A percentile compares a stretch with the other conserved stretches of the same genome.
phyloP scores from a whole-genome alignment of 2,113 vertebrate genomes.

The Odontesthes bonariensis region DNA sequence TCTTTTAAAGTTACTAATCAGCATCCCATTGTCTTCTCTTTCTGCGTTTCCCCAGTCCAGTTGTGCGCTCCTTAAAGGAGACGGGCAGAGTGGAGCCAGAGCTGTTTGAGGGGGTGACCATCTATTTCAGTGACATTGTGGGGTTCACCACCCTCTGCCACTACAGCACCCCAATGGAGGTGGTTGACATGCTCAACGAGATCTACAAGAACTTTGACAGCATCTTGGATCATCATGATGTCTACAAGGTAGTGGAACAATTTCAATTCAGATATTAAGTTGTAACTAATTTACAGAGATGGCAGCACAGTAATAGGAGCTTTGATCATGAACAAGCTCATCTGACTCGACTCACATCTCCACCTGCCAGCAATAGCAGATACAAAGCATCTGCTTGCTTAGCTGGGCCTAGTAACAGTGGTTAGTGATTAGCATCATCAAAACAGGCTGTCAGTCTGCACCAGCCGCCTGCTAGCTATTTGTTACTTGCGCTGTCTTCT shows the following conservation, averaged over 20 bases:
- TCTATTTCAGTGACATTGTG: slow-evolving; percentile 99
- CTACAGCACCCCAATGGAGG: slow-evolving; percentile 98
- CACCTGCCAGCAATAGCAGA: too few species aligned
- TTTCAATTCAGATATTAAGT: too few species aligned
- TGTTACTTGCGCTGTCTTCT: too few species aligned
- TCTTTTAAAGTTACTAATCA: not conserved
- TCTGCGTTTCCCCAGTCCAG: slow-evolving; percentile 82
- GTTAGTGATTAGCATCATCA: too few species aligned
- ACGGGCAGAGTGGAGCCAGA: slow-evolving; percentile 94
- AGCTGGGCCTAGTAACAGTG: too few species aligned
- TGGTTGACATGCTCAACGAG: slow-evolving; percentile 98
- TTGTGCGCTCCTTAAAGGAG: slow-evolving; percentile 96
- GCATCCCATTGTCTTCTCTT: not conserved
- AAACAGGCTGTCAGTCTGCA: too few species aligned
- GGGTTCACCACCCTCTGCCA: slow-evolving; percentile 97
- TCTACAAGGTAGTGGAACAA: slow-evolving; percentile 88
- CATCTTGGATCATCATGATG: slow-evolving; percentile 95
- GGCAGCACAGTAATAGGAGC: too few species aligned
- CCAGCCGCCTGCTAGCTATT: too few species aligned
- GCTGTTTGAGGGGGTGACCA: slow-evolving; percentile 94
- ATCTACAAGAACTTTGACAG: slow-evolving; percentile 98
- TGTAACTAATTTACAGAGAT: too few species aligned
- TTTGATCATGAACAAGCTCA: too few species aligned
- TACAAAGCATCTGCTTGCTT: too few species aligned
- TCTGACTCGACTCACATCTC: too few species aligned